phyloP scores from a whole-genome alignment of 2,113 vertebrate genomes.

The Sporophila hypoxantha region DNA sequence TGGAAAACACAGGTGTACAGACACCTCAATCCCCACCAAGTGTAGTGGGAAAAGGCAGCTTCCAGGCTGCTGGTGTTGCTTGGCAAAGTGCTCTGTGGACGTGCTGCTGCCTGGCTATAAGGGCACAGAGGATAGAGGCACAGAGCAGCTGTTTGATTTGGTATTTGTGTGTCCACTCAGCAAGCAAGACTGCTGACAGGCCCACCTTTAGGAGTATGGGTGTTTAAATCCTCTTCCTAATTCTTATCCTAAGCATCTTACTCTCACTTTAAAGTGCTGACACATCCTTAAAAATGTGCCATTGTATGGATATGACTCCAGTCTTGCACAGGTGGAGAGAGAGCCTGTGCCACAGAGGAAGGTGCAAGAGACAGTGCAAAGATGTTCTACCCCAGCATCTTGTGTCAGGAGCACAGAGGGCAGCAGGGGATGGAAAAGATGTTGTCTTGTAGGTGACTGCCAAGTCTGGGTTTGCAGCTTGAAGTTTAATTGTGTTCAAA shows the following conservation, averaged over 20 bases:
- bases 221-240: neutral
- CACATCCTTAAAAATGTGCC: neutral
- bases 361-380: neutral
- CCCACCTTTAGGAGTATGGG: neutral
- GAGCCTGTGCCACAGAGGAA: neutral
- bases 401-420: fast-evolving
- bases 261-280: neutral
- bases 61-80: neutral
- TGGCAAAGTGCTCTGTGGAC: neutral
- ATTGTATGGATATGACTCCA: neutral
- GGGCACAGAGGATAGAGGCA: neutral
- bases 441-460: too few relatives aligned
- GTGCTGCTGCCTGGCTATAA: fast-evolving
- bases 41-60: neutral
- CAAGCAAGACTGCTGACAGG: neutral
- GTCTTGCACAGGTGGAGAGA: neutral
- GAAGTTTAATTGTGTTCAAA: neutral
- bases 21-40: neutral
- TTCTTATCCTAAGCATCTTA: neutral
- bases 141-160: neutral
- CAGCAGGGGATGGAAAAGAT: neutral
- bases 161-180: neutral
- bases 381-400: neutral
- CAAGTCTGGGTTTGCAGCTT: neutral
- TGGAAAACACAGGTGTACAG: neutral